Evolutionary conservation across 2,888 invertebrate species (phyloP).

Genomic region (Napeogenes inachia): DNA sequence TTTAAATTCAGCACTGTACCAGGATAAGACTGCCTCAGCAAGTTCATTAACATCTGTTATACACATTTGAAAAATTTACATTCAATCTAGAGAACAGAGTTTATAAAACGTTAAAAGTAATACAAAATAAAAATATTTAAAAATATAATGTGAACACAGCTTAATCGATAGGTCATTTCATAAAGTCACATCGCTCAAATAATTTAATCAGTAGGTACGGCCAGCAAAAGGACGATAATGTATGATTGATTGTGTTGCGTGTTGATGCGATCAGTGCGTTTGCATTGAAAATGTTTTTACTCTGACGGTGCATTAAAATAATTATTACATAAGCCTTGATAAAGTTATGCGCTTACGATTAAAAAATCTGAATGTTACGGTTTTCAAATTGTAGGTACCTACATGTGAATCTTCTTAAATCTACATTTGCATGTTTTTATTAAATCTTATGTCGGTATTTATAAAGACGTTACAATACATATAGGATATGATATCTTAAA

Average conservation of each 20-base stretch:
- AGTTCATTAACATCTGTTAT: conserved; percentile 20
- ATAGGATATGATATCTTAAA: too few relatives aligned
- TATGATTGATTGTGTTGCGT: conserved; percentile 68
- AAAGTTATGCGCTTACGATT: conserved; percentile 16
- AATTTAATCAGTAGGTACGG: conserved; percentile 68
- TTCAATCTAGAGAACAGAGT: not conserved
- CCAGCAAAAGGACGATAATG: conserved; percentile 70
- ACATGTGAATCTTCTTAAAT: not conserved
- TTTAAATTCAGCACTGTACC: conserved; percentile 29
- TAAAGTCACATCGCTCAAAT: conserved; percentile 67
- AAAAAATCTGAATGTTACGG: conserved; percentile 16
- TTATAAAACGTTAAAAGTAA: not conserved
- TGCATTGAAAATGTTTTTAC: conserved; percentile 19
- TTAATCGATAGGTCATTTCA: conserved; percentile 55
- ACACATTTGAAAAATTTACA: not conserved
- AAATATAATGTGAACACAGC: conserved; percentile 37
- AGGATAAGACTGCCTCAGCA: conserved; percentile 26
- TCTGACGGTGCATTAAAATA: conserved; percentile 42
- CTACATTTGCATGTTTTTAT: too few relatives aligned
- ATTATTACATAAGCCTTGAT: conserved; percentile 11
- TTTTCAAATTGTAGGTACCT: not conserved
- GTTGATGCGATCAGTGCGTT: conserved; percentile 36
- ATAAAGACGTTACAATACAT: too few relatives aligned
- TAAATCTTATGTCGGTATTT: too few relatives aligned
- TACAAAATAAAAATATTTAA: not conserved